Conservation (phyloP, 2,797 vertebrate species). For the Lates japonicus region DNA sequence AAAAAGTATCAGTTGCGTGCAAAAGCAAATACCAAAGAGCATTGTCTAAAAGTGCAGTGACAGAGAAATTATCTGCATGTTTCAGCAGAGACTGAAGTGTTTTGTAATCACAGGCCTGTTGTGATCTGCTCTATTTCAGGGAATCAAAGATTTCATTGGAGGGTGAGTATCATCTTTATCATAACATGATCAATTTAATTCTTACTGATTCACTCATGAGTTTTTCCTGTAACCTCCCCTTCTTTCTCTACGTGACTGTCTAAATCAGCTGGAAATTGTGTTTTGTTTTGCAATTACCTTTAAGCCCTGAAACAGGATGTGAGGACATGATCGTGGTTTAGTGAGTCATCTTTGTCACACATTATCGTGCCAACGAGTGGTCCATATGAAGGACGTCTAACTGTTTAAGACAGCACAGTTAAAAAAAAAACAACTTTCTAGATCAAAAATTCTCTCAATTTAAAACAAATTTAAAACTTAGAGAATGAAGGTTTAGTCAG, state of each 20-base stretch:
- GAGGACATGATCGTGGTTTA: constrained; percentile 2
- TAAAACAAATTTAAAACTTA: neutral
- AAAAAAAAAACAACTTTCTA: neutral
- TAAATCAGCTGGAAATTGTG: neutral
- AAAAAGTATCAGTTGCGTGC: neutral
- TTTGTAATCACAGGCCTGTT: constrained; percentile 36
- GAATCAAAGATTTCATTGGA: constrained; percentile 84
- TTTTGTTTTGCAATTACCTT: constrained; percentile 21
- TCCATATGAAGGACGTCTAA: neutral
- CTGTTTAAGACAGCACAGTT: neutral
- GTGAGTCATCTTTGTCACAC: neutral
- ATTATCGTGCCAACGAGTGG: neutral
- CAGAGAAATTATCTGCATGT: constrained; percentile 12
- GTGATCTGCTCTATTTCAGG: constrained; percentile 73
- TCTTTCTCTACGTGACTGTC: neutral
- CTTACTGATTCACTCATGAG: neutral
- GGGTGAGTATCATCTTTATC: constrained; percentile 70
- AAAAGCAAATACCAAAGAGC: neutral
- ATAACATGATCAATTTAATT: neutral
- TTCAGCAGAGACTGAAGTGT: constrained; percentile 6
- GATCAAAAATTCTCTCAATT: neutral
- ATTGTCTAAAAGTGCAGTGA: neutral
- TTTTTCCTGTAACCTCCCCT: neutral
- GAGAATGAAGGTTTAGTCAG: neutral
- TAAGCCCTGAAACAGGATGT: constrained; percentile 39